Base-by-base conservation (phyloP, 2,797 vertebrate genomes). In the Syngnathus acus region DNA sequence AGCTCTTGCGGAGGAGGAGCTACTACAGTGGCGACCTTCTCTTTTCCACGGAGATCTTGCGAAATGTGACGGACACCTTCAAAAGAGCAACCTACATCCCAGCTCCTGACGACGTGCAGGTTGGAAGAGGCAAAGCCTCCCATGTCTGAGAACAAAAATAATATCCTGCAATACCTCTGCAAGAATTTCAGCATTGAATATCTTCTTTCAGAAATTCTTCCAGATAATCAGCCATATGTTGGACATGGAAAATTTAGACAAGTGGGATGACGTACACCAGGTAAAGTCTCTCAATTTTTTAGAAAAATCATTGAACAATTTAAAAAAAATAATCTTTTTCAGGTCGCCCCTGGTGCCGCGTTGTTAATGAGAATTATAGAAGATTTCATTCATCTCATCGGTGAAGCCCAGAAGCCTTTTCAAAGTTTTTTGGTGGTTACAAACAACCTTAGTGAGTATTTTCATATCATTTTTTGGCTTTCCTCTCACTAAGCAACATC, bases 21-120 rank as follows among this genome's bases (percentile, higher is more conserved):
- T 98, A 96, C 92, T 96, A 95, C 86, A 98, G 97, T 39, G 97
- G 97, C 72, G 96, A 99, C 92, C 94, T 99, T 89, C 95, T 99
- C 81, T 97, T 97, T 93, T 98, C 95, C 5, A 96, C 97, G 89
- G 96, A 98, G 91, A 98, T 99, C 89, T 93, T 99, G 85, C 95
- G 97, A 92, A 99, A 99, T 70, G 95, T 99, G 93, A 99, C 96
- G 64, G 96, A 99, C 90, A 99, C 97, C 89, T 99, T 98, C 93
- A 98, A 97, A 91, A 95, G 97, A 93, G 96, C 96, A 90, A 98
- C 95, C 87, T 99, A 95, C 83, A 93, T 93, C 87, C 97, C 97
- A 69, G 95, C 94, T 71, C 91, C 94, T 39, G 96, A 98, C 87
- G 96, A 98, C 13, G 94, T 97, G 89, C 96, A 99, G 95, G 97